These are phyloP conservation scores for Chaetodon trifasciatus DNA, from an alignment of 2,797 vertebrate genomes.

Conservation along the genomic window DNA sequence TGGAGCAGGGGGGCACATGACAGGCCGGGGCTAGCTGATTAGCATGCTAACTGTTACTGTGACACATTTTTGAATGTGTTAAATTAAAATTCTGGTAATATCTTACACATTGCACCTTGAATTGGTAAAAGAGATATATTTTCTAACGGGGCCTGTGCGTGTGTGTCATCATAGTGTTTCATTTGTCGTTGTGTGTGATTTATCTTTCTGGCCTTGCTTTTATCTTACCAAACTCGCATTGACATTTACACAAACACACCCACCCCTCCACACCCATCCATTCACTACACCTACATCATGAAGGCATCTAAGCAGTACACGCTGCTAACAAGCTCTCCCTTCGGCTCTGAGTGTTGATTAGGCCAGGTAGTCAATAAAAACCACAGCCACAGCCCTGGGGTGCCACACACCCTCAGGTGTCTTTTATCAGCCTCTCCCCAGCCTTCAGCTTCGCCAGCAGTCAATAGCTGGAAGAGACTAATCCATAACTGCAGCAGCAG, in stretches of 20 bases:
- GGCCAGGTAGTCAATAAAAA: constrained; percentile 75
- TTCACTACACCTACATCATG: constrained; percentile 48
- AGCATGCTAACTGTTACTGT: no score
- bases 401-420: constrained; percentile 67
- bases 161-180: neutral
- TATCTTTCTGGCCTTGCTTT: constrained; percentile 1
- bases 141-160: neutral
- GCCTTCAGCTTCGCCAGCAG: constrained; percentile 65
- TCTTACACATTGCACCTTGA: neutral
- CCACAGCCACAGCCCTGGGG: constrained; percentile 30
- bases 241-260: constrained; percentile 52
- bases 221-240: constrained; percentile 33
- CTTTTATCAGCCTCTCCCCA: constrained; percentile 79
- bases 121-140: neutral
- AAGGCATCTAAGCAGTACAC: constrained; percentile 64
- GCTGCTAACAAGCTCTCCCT: constrained; percentile 74
- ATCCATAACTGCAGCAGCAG: constrained; percentile 77
- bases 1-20: no score
- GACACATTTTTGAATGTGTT: no score
- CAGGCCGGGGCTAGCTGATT: no score
- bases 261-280: constrained; percentile 2
- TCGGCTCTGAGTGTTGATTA: constrained; percentile 70
- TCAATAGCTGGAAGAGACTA: constrained; percentile 76
- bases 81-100: no score
- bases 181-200: neutral